phyloP scores from a whole-genome alignment of 2,113 vertebrate species.

The Odobenus rosmarus region DNA sequence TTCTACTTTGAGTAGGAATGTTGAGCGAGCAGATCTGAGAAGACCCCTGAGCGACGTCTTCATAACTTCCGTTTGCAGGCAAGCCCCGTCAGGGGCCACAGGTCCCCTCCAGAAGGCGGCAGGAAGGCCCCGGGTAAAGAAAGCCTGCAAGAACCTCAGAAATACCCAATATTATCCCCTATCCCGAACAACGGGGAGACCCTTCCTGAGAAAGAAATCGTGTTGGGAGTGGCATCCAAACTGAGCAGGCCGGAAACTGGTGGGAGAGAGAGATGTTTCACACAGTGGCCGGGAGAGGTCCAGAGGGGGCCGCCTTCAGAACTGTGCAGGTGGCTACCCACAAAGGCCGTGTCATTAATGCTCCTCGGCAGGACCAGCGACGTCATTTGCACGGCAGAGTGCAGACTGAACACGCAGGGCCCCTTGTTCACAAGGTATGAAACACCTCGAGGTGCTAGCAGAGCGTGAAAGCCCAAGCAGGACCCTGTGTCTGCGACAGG shows the following conservation, averaged over 20 bases:
- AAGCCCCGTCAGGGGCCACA: neutral
- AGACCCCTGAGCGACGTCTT: neutral
- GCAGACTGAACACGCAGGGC: neutral
- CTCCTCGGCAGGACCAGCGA: neutral
- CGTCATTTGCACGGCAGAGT: neutral
- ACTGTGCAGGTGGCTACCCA: neutral
- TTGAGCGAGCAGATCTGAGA: neutral
- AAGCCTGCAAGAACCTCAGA: neutral
- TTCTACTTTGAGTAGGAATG: neutral
- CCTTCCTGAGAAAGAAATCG: neutral
- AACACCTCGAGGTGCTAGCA: slow-evolving; percentile 16
- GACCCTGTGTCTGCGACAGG: neutral
- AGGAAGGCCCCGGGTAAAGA: neutral
- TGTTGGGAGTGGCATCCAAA: neutral
- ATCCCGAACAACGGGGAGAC: neutral
- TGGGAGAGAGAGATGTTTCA: neutral
- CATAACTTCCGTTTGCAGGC: neutral
- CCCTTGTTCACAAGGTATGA: slow-evolving; percentile 3
- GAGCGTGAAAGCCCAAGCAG: neutral
- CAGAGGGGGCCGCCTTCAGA: neutral
- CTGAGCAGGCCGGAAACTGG: neutral
- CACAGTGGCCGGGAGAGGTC: neutral
- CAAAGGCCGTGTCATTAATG: neutral
- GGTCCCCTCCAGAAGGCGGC: neutral
- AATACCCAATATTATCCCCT: neutral